These are phyloP conservation scores for Neofelis nebulosa DNA, from an alignment of 2,113 vertebrate species.

Conservation along the genomic window DNA sequence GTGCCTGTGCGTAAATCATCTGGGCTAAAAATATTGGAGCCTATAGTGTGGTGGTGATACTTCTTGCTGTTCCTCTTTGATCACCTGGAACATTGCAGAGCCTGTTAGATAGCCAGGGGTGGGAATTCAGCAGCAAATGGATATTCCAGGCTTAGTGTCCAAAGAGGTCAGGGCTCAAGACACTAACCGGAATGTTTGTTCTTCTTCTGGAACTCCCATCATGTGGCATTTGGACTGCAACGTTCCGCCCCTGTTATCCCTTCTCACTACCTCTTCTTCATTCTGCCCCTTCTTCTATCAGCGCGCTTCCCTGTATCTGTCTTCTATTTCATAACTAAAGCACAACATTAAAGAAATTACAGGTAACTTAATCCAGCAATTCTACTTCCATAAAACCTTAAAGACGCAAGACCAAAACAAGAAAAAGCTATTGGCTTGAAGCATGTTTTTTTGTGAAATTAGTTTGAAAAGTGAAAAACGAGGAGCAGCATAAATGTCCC, in stretches of 20 bases:
- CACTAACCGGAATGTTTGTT: neutral
- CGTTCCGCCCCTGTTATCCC: neutral
- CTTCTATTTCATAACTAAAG: neutral
- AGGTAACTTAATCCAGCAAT: neutral
- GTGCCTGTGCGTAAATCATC: neutral
- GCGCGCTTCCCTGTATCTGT: neutral
- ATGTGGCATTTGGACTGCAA: neutral
- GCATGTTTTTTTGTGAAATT: neutral
- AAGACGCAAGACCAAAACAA: neutral
- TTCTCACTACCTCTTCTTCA: neutral
- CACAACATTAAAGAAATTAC: neutral
- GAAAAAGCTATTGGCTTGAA: neutral
- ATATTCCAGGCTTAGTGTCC: neutral
- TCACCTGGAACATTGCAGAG: neutral
- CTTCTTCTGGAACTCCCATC: neutral
- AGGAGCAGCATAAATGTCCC: neutral
- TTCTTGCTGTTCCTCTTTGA: neutral
- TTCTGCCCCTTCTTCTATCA: neutral
- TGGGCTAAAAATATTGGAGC: neutral
- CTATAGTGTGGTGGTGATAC: neutral
- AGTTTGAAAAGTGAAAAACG: neutral
- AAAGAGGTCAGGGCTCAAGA: neutral
- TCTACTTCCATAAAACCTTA: neutral
- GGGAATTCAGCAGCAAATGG: neutral
- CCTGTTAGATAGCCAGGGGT: neutral